These are phyloP conservation scores for Hirudo medicinalis DNA, from an alignment of 1,140 invertebrate species.

Conservation along the genomic window DNA sequence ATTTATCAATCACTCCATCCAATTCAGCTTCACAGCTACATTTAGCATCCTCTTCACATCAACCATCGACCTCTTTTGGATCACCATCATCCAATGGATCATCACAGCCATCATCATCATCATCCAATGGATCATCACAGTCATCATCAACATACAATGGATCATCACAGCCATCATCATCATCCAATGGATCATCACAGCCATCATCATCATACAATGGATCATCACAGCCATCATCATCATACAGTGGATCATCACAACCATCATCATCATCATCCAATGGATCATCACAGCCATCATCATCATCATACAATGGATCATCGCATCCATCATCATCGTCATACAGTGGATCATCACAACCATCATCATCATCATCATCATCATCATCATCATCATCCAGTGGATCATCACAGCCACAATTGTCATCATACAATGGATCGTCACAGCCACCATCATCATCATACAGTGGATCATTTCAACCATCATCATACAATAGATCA, in stretches of 20 bases:
- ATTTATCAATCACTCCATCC: neutral
- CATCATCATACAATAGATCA: neutral
- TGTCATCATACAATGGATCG: neutral
- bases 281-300: neutral
- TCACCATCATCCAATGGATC: neutral
- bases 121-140: neutral
- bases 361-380: neutral
- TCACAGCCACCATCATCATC: neutral
- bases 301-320: neutral
- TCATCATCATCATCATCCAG: neutral
- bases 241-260: neutral
- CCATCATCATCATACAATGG: neutral
- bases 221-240: neutral
- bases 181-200: neutral
- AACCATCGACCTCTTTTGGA: neutral
- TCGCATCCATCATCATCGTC: neutral
- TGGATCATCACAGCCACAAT: neutral
- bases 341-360: neutral
- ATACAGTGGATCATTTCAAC: neutral
- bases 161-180: neutral
- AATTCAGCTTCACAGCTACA: neutral
- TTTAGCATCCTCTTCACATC: neutral
- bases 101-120: neutral
- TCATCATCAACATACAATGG: neutral
- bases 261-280: neutral